Conservation (phyloP, 2,113 vertebrate genomes). For the Jaculus jaculus region DNA sequence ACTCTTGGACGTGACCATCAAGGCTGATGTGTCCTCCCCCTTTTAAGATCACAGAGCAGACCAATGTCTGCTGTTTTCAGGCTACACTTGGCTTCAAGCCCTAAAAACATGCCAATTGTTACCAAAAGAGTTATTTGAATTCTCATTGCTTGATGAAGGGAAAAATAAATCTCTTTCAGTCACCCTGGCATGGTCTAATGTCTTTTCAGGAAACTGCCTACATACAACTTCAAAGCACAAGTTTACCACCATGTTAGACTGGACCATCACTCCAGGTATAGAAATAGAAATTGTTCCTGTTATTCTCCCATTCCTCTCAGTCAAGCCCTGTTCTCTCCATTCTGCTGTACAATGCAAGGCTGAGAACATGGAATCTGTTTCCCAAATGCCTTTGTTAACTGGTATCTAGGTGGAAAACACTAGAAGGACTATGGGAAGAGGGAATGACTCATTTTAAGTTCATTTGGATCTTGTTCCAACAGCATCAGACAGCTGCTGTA, state of each 20-base stretch:
- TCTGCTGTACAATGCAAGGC: neutral
- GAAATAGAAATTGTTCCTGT: neutral
- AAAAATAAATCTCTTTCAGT: neutral
- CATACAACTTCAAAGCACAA: neutral
- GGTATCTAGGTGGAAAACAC: too few species aligned
- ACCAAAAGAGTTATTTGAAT: neutral
- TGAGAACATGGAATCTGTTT: neutral
- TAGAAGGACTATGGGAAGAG: neutral
- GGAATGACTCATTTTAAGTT: neutral
- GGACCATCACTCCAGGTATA: neutral
- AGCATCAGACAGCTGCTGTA: neutral
- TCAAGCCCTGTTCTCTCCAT: neutral
- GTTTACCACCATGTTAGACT: neutral
- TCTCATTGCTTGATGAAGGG: neutral
- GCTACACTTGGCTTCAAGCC: neutral
- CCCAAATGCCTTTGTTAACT: neutral
- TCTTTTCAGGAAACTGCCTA: neutral
- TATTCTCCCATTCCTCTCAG: neutral
- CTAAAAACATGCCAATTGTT: neutral
- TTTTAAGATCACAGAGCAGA: neutral
- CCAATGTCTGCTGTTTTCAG: neutral
- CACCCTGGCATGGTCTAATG: neutral
- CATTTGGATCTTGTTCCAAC: neutral
- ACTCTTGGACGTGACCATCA: neutral
- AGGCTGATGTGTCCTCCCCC: accelerated